Percentiles rank a stretch among this genome's conserved stretches.
Conservation (phyloP, 2,888 invertebrate genomes). For the Tubulanus polymorphus region DNA sequence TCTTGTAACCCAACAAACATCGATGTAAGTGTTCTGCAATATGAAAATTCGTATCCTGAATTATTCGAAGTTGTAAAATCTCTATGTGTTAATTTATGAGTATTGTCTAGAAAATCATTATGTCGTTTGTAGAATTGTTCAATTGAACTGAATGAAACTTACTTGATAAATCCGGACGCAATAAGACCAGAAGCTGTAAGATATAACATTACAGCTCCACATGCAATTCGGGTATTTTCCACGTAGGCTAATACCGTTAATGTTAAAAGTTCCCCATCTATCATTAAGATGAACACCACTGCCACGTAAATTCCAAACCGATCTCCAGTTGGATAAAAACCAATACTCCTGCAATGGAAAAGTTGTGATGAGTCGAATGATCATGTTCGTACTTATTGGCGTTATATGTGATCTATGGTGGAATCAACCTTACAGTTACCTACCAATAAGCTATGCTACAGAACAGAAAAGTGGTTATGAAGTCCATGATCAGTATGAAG, state of each 20-base stretch:
- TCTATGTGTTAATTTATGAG: no score
- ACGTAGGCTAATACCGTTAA: constrained; percentile 33
- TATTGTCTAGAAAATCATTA: no score
- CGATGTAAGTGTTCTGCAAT: constrained; percentile 27
- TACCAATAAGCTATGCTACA: constrained; percentile 37
- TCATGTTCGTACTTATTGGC: no score
- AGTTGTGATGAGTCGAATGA: no score
- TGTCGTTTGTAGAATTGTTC: no score
- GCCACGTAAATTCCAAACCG: constrained; percentile 30
- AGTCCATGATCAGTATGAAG: constrained; percentile 33
- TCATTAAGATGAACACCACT: constrained; percentile 27
- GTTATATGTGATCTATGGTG: no score
- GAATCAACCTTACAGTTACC: constrained; percentile 13
- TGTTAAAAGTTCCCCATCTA: constrained; percentile 37
- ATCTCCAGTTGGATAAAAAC: constrained; percentile 25
- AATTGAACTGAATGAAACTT: no score
- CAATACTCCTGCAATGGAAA: constrained; percentile 28
- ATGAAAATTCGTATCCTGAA: no score
- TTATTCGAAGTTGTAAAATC: no score
- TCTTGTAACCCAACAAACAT: constrained; percentile 33
- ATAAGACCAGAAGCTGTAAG: constrained; percentile 32
- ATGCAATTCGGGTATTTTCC: constrained; percentile 30
- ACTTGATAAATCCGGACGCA: constrained; percentile 39
- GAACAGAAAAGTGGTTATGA: constrained; percentile 28
- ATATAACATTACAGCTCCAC: constrained; percentile 29